phyloP scores from a whole-genome alignment of 2,797 vertebrate species.

The Onychomys torridus region DNA sequence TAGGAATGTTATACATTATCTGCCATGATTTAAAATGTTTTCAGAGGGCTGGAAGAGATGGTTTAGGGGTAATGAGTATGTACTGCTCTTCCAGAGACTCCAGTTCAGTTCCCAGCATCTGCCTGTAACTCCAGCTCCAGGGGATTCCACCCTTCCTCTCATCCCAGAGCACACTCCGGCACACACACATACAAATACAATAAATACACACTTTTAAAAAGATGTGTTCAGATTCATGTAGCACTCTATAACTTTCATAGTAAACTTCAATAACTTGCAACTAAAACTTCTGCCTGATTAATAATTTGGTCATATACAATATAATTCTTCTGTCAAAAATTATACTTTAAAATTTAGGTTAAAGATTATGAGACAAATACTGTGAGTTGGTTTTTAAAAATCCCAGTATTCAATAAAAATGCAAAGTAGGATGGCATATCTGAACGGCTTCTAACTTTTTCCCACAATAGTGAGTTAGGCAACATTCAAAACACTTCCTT shows the following conservation, averaged over 20 bases:
- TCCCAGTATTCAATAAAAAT: slow-evolving; percentile 57
- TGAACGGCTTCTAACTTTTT: slow-evolving; percentile 52
- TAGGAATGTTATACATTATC: neutral
- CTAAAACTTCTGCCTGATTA: neutral
- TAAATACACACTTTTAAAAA: neutral
- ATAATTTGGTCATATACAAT: slow-evolving; percentile 23
- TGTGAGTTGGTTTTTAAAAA: slow-evolving; percentile 5
- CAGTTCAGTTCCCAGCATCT: neutral
- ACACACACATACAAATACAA: neutral
- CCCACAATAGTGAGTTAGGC: slow-evolving; percentile 76
- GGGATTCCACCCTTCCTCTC: neutral
- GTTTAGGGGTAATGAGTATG: neutral
- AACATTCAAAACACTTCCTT: slow-evolving; percentile 81
- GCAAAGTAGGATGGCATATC: slow-evolving; percentile 62
- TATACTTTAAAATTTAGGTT: slow-evolving; percentile 36
- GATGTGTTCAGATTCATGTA: neutral
- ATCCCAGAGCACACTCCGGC: too few species aligned
- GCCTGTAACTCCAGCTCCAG: neutral
- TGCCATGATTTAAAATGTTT: neutral
- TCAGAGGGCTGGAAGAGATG: neutral
- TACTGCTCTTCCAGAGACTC: neutral
- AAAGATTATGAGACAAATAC: slow-evolving; percentile 63
- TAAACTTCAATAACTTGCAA: slow-evolving; percentile 40
- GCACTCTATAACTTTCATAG: neutral
- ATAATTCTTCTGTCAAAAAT: slow-evolving; percentile 45